phyloP scores from a whole-genome alignment of 2,113 vertebrate genomes.

The Bothrops jararaca region DNA sequence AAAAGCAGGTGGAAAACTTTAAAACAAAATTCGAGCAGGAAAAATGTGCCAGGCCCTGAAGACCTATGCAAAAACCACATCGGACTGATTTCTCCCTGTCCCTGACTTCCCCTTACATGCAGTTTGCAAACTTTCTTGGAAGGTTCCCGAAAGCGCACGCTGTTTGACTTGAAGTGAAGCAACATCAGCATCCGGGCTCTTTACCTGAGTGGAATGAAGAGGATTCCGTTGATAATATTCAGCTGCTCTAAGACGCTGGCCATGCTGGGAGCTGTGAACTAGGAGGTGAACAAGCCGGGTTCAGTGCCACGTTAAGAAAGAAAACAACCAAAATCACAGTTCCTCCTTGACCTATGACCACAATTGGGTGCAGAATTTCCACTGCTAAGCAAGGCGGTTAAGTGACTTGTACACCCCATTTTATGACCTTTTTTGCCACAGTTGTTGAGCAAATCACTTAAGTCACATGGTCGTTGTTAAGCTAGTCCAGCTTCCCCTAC shows the following conservation, averaged over 20 bases:
- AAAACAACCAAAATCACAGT: not conserved
- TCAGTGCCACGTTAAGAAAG: not conserved
- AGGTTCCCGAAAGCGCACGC: not conserved
- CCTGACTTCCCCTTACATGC: not conserved
- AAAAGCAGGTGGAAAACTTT: too few species aligned
- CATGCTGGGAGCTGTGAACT: constrained; percentile 99
- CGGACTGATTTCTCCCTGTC: too few species aligned
- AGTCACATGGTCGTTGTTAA: too few species aligned
- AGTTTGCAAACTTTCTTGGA: not conserved
- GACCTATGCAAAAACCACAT: not conserved
- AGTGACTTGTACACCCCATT: too few species aligned
- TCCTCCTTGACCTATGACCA: not conserved
- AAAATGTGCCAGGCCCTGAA: too few species aligned
- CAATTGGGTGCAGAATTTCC: not conserved
- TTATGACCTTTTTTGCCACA: too few species aligned
- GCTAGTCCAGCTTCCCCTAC: too few species aligned
- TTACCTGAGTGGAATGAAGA: constrained; percentile 98
- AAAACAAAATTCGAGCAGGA: not conserved
- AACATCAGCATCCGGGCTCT: not conserved
- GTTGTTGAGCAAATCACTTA: too few species aligned
- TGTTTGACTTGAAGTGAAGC: not conserved
- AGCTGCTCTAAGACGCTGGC: constrained; percentile 95
- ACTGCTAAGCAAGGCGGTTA: not conserved
- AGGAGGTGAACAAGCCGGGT: accelerated
- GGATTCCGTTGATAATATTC: constrained; percentile 98